A percentile compares a stretch with the other conserved stretches of the same genome.
Evolutionary conservation across 2,888 invertebrate genomes (phyloP).

Genomic region (Himalopsyche tibetana): DNA sequence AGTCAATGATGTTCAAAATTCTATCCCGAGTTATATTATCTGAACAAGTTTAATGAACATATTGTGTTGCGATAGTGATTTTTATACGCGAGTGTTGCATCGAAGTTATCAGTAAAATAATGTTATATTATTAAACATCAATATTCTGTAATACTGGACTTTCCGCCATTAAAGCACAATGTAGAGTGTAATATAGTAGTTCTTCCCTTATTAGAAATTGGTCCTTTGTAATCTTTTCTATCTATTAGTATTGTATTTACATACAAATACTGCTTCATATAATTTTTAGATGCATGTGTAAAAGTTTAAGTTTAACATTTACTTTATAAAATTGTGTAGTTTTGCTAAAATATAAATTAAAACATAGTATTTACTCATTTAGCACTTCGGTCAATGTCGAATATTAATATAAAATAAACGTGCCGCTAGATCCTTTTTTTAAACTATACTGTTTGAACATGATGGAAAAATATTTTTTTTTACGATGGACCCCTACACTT

Average conservation of each 20-base stretch:
- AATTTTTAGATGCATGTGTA: no score
- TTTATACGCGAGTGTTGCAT: slow-evolving; percentile 2
- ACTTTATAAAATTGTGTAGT: neutral
- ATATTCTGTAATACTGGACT: neutral
- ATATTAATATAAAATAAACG: no score
- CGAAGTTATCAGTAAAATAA: slow-evolving; percentile 40
- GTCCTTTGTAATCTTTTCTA: neutral
- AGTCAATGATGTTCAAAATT: no score
- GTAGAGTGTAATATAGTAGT: slow-evolving; percentile 33
- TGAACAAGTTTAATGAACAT: no score
- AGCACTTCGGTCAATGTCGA: no score
- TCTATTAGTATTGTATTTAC: slow-evolving; percentile 22
- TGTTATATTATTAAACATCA: neutral
- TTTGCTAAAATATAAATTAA: neutral
- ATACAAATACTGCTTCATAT: slow-evolving; percentile 7
- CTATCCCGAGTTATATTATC: no score
- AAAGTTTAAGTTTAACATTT: neutral
- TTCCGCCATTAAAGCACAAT: neutral
- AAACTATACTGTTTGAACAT: no score
- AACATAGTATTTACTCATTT: no score
- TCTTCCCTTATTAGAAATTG: slow-evolving; percentile 29
- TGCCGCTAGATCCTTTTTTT: no score
- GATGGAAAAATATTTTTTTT: no score
- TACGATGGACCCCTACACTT: no score
- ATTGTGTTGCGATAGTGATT: no score